Percentiles rank a stretch among this genome's conserved stretches.
Conservation (phyloP, 2,797 vertebrate genomes). For the Enteromius argenteus region DNA sequence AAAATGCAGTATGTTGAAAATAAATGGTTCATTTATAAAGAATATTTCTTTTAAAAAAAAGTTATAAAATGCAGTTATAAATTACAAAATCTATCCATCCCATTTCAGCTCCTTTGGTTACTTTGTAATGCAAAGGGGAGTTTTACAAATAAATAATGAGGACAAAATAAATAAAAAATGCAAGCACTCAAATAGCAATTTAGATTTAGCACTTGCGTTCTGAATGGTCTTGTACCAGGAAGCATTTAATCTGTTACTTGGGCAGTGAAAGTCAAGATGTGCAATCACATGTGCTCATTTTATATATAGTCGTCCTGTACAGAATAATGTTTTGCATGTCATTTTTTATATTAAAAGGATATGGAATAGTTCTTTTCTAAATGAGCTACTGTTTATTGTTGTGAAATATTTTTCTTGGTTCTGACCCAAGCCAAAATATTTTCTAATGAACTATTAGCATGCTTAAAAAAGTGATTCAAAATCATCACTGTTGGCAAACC, state of each 20-base stretch:
- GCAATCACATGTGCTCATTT: neutral
- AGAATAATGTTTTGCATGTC: neutral
- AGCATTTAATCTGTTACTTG: neutral
- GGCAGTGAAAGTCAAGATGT: neutral
- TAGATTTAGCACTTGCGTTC: conserved; percentile 36
- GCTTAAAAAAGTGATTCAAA: neutral
- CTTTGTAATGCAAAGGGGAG: conserved; percentile 63
- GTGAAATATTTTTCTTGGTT: conserved; percentile 13
- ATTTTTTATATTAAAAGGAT: conserved; percentile 6
- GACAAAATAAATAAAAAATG: conserved; percentile 74
- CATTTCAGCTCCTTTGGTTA: conserved; percentile 48
- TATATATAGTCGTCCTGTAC: neutral
- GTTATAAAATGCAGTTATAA: conserved; percentile 48
- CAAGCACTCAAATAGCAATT: conserved; percentile 30
- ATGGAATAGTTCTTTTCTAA: neutral
- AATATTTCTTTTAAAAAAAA: conserved; percentile 1
- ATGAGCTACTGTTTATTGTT: neutral
- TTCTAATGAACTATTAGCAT: neutral
- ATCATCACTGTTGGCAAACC: neutral
- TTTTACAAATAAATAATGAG: conserved; percentile 77
- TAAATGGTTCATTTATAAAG: conserved; percentile 12
- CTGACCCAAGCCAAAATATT: neutral
- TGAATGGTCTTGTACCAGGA: conserved; percentile 6
- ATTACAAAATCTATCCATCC: conserved; percentile 60
- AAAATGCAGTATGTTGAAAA: neutral